Base-by-base conservation (phyloP, 2,888 invertebrate species). In the Tenthredo livida region DNA sequence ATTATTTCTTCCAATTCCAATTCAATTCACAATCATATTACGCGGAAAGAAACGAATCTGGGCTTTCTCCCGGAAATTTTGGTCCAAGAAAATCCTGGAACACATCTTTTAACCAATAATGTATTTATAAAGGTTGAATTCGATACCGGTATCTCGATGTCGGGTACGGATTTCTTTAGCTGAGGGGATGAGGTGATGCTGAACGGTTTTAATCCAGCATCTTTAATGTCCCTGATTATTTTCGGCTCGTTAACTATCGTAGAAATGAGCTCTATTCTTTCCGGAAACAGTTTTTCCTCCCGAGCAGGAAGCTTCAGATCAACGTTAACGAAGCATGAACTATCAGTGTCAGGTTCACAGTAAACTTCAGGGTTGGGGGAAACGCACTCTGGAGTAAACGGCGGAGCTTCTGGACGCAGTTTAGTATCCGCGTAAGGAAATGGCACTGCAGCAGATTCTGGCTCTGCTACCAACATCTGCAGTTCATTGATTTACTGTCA, bases 321-420 rank as follows among this genome's bases (percentile, higher is more conserved):
- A n/a, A 89, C 86, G 54, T 86, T 88, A 1, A 88, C 88, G 84
- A 89, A 90, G 80, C 87, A 88, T 17, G 87, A 84, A 70, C 87
- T 89, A 25, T 88, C 88, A 72, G 82, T 86, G 67, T 86, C 84
- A n/a, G 86, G 47, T 70, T 67, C 67, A 61, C 87, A 37, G 85
- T 86, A 65, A 21, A 65, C n/a, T 54, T 84, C 65, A 15, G 33
- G 75, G 12, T 61, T 61, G 10, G 83, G 83, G 33, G 83, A 83
- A 10, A 89, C 85, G 70, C 87, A 88, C 85, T 89, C 89, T 21
- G 90, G 90, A 29, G 88, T 87, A 84, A 90, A 90, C 4, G 89
- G 89, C 15, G 90, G 89, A 40, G 90, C 89, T 73, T 90, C 90
- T 12, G 90, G 88, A 72, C 90, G 87, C 43, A 90, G 83, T 86